Conservation (phyloP, 2,888 invertebrate genomes). For the Cyrtodaria siliqua region DNA sequence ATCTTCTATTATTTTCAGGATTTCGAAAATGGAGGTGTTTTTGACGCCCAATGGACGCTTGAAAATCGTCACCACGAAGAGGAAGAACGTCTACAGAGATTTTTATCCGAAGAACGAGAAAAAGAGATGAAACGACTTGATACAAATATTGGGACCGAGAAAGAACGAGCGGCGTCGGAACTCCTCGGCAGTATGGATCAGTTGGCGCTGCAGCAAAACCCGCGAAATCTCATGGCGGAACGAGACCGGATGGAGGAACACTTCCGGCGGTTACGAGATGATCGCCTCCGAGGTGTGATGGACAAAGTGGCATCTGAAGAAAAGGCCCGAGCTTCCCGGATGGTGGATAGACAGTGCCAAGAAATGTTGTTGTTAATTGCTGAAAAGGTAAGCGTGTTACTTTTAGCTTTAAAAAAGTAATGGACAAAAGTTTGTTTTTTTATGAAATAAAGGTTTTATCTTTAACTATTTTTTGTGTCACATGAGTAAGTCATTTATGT, state of each 20-base stretch:
- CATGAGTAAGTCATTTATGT: no score
- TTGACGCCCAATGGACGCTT: slow-evolving; percentile 94
- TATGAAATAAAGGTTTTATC: no score
- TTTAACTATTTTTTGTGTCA: no score
- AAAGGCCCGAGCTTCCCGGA: slow-evolving; percentile 81
- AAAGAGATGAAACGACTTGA: slow-evolving; percentile 79
- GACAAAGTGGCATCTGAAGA: slow-evolving; percentile 83
- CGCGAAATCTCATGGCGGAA: slow-evolving; percentile 72
- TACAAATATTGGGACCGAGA: slow-evolving; percentile 74
- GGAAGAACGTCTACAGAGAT: slow-evolving; percentile 93
- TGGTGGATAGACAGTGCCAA: slow-evolving; percentile 83
- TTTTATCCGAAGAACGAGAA: slow-evolving; percentile 79
- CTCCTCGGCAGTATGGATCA: slow-evolving; percentile 75
- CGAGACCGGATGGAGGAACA: slow-evolving; percentile 81
- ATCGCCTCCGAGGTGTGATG: slow-evolving; percentile 74
- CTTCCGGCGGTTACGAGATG: slow-evolving; percentile 76
- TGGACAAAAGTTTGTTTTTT: no score
- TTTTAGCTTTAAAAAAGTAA: background rate
- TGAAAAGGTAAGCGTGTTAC: slow-evolving; percentile 72
- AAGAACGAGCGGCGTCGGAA: slow-evolving; percentile 79
- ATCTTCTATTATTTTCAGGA: no score
- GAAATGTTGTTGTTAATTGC: slow-evolving; percentile 84
- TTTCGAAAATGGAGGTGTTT: slow-evolving; percentile 86
- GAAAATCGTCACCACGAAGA: slow-evolving; percentile 99
- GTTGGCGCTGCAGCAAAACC: slow-evolving; percentile 68